These are phyloP conservation scores for Thalassaphorura encarpata DNA, from an alignment of 1,140 invertebrate genomes.

Conservation along the genomic window DNA sequence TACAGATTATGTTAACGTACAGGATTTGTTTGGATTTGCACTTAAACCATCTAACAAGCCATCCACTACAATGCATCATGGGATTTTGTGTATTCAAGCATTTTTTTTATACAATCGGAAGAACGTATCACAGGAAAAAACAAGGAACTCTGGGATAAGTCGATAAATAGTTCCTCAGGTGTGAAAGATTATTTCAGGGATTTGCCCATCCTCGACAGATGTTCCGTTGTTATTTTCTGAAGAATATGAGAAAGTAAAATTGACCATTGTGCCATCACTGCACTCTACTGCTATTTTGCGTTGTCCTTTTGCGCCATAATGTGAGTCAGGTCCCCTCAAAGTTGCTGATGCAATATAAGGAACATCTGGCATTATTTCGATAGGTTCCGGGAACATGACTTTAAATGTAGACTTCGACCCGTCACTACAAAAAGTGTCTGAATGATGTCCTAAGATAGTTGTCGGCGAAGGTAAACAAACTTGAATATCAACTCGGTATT, in stretches of 20 bases:
- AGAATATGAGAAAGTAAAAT: constrained; percentile 75
- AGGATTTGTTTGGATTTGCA: no score
- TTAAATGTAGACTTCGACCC: constrained; percentile 70
- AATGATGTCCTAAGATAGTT: constrained; percentile 65
- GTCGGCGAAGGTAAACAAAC: constrained; percentile 65
- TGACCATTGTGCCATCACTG: constrained; percentile 57
- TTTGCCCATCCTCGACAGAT: constrained; percentile 80
- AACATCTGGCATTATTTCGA: constrained; percentile 67
- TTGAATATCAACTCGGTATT: constrained; percentile 70
- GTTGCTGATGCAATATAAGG: constrained; percentile 75
- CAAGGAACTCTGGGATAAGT: constrained; percentile 23
- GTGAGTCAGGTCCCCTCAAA: constrained; percentile 74
- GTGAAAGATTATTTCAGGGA: constrained; percentile 78
- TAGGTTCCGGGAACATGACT: constrained; percentile 80
- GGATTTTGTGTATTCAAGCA: no score
- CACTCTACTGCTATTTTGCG: constrained; percentile 65
- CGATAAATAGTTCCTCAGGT: constrained; percentile 14
- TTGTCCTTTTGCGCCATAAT: constrained; percentile 74
- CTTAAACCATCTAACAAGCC: no score
- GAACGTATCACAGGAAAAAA: not conserved
- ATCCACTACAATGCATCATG: no score
- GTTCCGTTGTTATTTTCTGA: constrained; percentile 84
- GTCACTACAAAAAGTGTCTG: constrained; percentile 67
- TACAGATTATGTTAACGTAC: no score
- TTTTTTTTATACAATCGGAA: not conserved